Evolutionary conservation across 2,888 invertebrate genomes (phyloP).

Genomic region (Biston stratarius): DNA sequence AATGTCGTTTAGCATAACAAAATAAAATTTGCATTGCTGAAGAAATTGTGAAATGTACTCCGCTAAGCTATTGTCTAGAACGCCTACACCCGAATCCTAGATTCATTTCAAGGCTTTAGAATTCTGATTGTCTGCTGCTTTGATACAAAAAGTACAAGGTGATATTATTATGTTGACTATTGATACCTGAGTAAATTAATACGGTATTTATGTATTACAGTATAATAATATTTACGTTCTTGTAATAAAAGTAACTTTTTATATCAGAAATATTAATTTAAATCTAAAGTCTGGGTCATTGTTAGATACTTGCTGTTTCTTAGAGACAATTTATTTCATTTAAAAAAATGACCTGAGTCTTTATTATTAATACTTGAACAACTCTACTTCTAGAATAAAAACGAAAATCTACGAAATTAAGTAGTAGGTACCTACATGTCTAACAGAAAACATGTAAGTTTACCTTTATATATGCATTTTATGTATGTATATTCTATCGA

Average conservation of each 20-base stretch:
- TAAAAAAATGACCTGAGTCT: too few relatives aligned
- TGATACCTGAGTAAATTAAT: conserved; percentile 17
- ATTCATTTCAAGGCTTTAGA: conserved; percentile 27
- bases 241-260: background rate
- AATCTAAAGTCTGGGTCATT: too few relatives aligned
- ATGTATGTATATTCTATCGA: too few relatives aligned
- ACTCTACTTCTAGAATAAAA: too few relatives aligned
- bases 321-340: too few relatives aligned
- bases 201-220: background rate
- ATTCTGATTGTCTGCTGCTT: conserved; percentile 16
- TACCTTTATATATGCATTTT: too few relatives aligned
- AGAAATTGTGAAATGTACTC: conserved; percentile 42
- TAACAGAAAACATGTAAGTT: too few relatives aligned
- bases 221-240: background rate
- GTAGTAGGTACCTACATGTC: too few relatives aligned
- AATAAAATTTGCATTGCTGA: conserved; percentile 38
- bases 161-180: conserved; percentile 6
- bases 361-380: too few relatives aligned
- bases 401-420: too few relatives aligned
- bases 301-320: too few relatives aligned
- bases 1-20: conserved; percentile 39
- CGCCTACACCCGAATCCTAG: conserved; percentile 22
- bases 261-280: too few relatives aligned
- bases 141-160: conserved; percentile 26
- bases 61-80: conserved; percentile 31